Evolutionary conservation across 2,113 vertebrate genomes (phyloP), one percentile per base, ranked within the genome.

Genomic region (Pholis gunnellus): DNA sequence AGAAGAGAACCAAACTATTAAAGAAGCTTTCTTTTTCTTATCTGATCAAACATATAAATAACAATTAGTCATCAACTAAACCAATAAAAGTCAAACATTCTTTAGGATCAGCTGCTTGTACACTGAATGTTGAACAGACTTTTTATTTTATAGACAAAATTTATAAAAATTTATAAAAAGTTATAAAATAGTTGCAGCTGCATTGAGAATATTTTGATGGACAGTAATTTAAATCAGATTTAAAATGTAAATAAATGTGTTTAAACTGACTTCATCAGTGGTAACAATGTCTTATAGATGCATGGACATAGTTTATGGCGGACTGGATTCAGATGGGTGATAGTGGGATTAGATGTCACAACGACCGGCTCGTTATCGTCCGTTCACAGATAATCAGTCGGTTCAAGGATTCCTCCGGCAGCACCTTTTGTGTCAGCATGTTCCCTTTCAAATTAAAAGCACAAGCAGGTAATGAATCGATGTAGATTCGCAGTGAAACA

Each of bases 401-500:
- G 70, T 50, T n/a, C 72, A 80, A 76, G 22, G 72, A 50, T 59
- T 48, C 36, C 0, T 48, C 3, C 4, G 6, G 66, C 46, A 8
- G 9, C 17, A 50, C 5, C 44, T 14, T 46, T 44, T 4, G 17
- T 34, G 2, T 31, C 48, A 38, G 31, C 46, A 38, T 27, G 14
- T 38, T 64, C 22, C 14, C 29, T 18, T 70, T 42, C 18, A 63
- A n/a, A 8, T n/a, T 64, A 64, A 79, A 54, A 64, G 44, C 44
- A 38, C 3, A 3, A 3, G 29, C 36, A 17, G 11, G 25, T 14
- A 57, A 57, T 57, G 14, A 25, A 27, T 57, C 4, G 2, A 27
- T 57, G 11, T 27, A 27, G 48, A 46, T 46, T 46, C 13, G 14
- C 14, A 46, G 13, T 46, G 1, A 20, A 50, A 50, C 48, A 46